phyloP scores from a whole-genome alignment of 2,113 vertebrate genomes.

The Halcyon senegalensis region DNA sequence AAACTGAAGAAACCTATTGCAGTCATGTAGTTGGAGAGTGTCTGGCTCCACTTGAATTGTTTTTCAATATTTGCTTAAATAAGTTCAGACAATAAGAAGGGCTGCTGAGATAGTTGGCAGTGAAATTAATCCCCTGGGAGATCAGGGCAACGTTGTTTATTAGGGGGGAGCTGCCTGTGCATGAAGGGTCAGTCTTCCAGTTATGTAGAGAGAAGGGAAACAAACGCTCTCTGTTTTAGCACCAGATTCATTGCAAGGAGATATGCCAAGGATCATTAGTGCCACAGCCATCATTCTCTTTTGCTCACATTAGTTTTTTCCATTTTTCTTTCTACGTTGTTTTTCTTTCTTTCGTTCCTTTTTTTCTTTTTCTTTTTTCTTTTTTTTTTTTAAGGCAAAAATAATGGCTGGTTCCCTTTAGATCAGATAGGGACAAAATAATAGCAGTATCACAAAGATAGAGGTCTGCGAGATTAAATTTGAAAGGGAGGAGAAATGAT shows the following conservation, averaged over 20 bases:
- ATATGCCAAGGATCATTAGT: constrained; percentile 55
- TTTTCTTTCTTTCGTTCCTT: not conserved
- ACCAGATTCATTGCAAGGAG: not conserved
- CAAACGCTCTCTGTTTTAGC: constrained; percentile 33
- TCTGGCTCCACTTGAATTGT: constrained; percentile 11
- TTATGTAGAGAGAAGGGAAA: constrained; percentile 28
- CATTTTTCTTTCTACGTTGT: not conserved
- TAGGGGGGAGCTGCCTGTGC: not conserved
- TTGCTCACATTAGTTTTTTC: not conserved
- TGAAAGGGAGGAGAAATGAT: constrained; percentile 51
- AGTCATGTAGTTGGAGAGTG: not conserved
- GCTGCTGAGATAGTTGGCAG: constrained; percentile 42
- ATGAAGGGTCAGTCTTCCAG: constrained; percentile 21
- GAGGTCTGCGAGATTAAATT: constrained; percentile 60
- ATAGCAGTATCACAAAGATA: not conserved
- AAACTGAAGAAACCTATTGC: not conserved
- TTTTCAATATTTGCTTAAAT: constrained; percentile 62
- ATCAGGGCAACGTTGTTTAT: not conserved
- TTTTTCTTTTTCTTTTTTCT: not conserved
- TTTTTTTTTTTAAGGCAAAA: not conserved
- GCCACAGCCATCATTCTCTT: constrained; percentile 27
- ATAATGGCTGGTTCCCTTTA: not conserved
- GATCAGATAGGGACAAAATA: constrained; percentile 43
- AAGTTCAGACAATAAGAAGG: constrained; percentile 45
- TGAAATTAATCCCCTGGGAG: constrained; percentile 17